Conservation (phyloP, 2,888 invertebrate species). For the Epinotia ramella region DNA sequence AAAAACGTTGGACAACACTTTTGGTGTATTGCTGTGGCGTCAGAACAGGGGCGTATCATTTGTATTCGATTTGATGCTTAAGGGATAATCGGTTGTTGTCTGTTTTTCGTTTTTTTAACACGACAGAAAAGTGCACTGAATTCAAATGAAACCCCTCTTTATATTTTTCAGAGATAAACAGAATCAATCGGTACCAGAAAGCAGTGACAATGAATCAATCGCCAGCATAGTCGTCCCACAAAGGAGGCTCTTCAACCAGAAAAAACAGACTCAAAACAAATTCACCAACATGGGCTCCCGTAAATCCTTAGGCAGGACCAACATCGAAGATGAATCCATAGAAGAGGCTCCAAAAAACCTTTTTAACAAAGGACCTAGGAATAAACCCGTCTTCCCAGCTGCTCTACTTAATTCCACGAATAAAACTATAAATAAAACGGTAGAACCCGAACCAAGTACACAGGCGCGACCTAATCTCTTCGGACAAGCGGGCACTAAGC, state of each 20-base stretch:
- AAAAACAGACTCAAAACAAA: slow-evolving; percentile 62
- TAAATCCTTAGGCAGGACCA: slow-evolving; percentile 62
- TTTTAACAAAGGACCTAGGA: slow-evolving; percentile 59
- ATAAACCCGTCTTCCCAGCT: slow-evolving; percentile 67
- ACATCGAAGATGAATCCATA: slow-evolving; percentile 55
- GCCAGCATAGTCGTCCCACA: slow-evolving; percentile 75
- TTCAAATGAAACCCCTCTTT: slow-evolving; percentile 8
- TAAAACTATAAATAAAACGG: slow-evolving; percentile 67
- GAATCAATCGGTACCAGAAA: slow-evolving; percentile 68
- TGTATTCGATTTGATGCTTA: no score
- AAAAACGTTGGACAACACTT: no score
- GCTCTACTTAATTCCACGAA: slow-evolving; percentile 67
- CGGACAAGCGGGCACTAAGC: slow-evolving; percentile 62
- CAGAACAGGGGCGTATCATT: no score
- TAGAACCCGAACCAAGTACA: slow-evolving; percentile 58
- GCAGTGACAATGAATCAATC: slow-evolving; percentile 76
- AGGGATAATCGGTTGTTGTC: no score
- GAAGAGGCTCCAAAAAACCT: slow-evolving; percentile 63
- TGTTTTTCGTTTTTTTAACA: no score
- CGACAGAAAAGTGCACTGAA: no score
- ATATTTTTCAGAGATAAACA: slow-evolving; percentile 62
- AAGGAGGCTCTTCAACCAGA: slow-evolving; percentile 69
- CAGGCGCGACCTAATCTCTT: slow-evolving; percentile 66
- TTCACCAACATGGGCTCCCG: slow-evolving; percentile 60
- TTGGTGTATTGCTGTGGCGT: no score